Conservation (phyloP, 2,888 invertebrate genomes). For the Mesodorylaimus sp. region DNA sequence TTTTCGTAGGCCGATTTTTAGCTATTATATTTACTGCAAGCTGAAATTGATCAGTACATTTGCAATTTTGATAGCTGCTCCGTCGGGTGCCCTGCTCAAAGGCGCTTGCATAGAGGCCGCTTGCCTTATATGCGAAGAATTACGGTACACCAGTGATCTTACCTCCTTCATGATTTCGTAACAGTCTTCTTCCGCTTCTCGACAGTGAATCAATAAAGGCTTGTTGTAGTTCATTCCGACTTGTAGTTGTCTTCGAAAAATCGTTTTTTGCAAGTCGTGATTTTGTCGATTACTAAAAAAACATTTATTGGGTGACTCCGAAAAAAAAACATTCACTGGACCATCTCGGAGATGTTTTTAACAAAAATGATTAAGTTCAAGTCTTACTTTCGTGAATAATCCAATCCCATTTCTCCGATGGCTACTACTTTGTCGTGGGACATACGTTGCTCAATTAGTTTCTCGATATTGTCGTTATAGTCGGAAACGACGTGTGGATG, state of each 20-base stretch:
- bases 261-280: conserved; percentile 29
- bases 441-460: conserved; percentile 13
- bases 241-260: conserved; percentile 32
- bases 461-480: conserved; percentile 15
- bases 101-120: too few relatives aligned
- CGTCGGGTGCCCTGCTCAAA: too few relatives aligned
- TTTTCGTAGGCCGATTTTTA: too few relatives aligned
- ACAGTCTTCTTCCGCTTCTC: conserved; percentile 34
- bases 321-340: too few relatives aligned
- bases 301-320: not conserved
- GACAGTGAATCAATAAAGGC: conserved; percentile 36
- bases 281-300: conserved; percentile 23
- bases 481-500: conserved; percentile 25
- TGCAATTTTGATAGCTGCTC: too few relatives aligned
- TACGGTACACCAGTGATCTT: conserved; percentile 7
- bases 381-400: conserved; percentile 31
- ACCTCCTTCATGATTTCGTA: conserved; percentile 33
- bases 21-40: too few relatives aligned
- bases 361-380: not conserved
- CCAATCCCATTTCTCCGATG: conserved; percentile 38
- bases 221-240: conserved; percentile 29
- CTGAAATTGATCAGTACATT: too few relatives aligned
- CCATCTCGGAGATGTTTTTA: not conserved
- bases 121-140: not conserved
- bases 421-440: conserved; percentile 31